Base-by-base conservation (phyloP, 2,797 vertebrate species). In the Paramormyrops hopkinsi region DNA sequence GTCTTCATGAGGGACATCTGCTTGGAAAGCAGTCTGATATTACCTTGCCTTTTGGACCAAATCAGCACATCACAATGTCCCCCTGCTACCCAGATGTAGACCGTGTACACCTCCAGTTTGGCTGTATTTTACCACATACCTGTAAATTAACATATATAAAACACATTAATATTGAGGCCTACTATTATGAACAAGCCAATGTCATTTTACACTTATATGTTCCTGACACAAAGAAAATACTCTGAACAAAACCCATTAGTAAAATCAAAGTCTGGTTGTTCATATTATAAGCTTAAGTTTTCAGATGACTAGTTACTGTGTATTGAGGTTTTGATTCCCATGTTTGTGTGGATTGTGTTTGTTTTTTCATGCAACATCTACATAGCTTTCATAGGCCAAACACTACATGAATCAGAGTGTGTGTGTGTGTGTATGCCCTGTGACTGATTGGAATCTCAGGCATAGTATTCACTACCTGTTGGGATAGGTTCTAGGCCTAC, bases 41-140 rank as follows among this genome's bases (percentile, higher is more conserved):
- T 37, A 48, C 41, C 65, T 44, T 53, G 11, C 53, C 84, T 51
- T 76, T 65, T 53, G 33, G 56, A 59, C 89, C 73, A 8, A 41
- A 82, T 88, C 86, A n/a, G 69, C 53, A 88, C 12, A 73, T 73
- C 29, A 17, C 29, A 37, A 37, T 73, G 65, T 37, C 29, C 65
- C 65, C 65, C 65, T 73, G 65, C 65, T 73, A 73, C 65, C 12
- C 65, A 73, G 65, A 73, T 4, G 29, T 2, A 37, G 65, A 29
- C 41, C 41, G 17, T n/a, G 22, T 82, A 44, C n/a, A 59, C 59
- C 56, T 25, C 46, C 82, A 50, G n/a, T 76, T 69, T 46, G 37
- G 44, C n/a, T 46, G 9, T 85, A 41, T 59, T 87, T 89, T 56
- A 90, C 44, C 76, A 88, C 54, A 87, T 76, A 90, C 87, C 89